These are phyloP conservation scores for Piscicola geometra DNA, from an alignment of 2,888 invertebrate species.

Conservation along the genomic window DNA sequence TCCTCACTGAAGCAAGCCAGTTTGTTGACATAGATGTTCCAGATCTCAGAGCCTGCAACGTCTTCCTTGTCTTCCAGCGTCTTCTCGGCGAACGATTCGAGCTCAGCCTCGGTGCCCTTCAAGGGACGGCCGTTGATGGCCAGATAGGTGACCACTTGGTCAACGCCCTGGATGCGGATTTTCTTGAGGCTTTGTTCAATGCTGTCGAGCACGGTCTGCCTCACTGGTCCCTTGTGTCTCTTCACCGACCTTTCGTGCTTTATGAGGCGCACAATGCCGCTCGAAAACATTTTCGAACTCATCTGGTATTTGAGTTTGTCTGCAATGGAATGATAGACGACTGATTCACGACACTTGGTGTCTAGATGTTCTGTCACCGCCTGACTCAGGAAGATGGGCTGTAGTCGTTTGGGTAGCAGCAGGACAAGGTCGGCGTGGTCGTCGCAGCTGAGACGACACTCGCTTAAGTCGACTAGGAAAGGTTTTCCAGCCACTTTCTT, in stretches of 20 bases:
- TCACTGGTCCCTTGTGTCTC: conserved; percentile 38
- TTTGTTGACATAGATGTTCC: conserved; percentile 44
- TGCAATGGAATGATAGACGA: conserved; percentile 39
- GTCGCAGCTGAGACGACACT: conserved; percentile 42
- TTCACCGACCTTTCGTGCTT: conserved; percentile 43
- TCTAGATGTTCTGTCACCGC: conserved; percentile 44
- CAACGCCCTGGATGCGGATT: conserved; percentile 43
- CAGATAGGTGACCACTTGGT: conserved; percentile 44
- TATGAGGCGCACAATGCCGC: conserved; percentile 43
- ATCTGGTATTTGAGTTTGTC: conserved; percentile 44
- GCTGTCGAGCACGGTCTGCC: conserved; percentile 39
- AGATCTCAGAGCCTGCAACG: conserved; percentile 35
- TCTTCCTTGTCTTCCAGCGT: conserved; percentile 37
- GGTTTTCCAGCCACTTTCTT: conserved; percentile 31
- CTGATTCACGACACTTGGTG: conserved; percentile 38
- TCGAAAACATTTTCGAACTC: conserved; percentile 42
- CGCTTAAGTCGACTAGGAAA: conserved; percentile 44
- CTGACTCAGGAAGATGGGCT: conserved; percentile 42
- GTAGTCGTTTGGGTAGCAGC: conserved; percentile 42
- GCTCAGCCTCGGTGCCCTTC: conserved; percentile 42
- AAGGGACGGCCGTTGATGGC: conserved; percentile 38
- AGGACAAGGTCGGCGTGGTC: conserved; percentile 42
- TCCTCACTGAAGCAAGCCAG: conserved; percentile 43
- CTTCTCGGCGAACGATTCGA: conserved; percentile 44
- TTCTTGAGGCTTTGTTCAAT: conserved; percentile 42